Percentiles rank a stretch among this genome's conserved stretches.
Conservation (phyloP, 2,113 vertebrate genomes). For the Peromyscus polionotus region DNA sequence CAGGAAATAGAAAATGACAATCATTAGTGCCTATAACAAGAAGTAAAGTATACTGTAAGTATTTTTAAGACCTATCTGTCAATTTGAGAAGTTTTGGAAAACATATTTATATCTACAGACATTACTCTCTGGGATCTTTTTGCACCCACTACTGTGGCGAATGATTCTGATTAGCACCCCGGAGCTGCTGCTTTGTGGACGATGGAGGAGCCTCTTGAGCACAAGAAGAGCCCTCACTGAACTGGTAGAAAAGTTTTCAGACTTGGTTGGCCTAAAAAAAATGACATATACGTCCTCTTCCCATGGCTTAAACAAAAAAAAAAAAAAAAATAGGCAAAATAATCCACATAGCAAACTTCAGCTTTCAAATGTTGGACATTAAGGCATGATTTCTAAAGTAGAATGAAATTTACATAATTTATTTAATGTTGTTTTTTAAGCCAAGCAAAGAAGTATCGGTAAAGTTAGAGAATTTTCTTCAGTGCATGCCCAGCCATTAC, state of each 20-base stretch:
- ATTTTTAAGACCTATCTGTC: neutral
- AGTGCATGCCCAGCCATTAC: neutral
- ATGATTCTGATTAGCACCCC: neutral
- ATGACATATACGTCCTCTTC: neutral
- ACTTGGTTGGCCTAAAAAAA: neutral
- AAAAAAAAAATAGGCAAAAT: neutral
- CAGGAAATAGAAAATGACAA: slow-evolving; percentile 23
- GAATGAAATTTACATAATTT: neutral
- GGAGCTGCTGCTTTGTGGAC: neutral
- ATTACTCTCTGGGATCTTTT: neutral
- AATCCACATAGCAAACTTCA: neutral
- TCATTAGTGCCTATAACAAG: neutral
- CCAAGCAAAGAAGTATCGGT: neutral
- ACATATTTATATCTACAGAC: neutral
- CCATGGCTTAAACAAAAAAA: neutral
- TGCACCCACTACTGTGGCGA: neutral
- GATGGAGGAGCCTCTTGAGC: neutral
- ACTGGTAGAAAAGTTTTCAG: neutral
- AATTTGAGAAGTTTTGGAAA: neutral
- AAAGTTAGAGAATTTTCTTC: neutral
- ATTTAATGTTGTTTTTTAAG: neutral
- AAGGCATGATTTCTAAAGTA: neutral
- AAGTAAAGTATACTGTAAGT: neutral
- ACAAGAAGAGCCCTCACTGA: neutral
- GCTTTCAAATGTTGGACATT: neutral